These are phyloP conservation scores for Cheilosia scutellata DNA, from an alignment of 2,888 invertebrate genomes.

Conservation along the genomic window DNA sequence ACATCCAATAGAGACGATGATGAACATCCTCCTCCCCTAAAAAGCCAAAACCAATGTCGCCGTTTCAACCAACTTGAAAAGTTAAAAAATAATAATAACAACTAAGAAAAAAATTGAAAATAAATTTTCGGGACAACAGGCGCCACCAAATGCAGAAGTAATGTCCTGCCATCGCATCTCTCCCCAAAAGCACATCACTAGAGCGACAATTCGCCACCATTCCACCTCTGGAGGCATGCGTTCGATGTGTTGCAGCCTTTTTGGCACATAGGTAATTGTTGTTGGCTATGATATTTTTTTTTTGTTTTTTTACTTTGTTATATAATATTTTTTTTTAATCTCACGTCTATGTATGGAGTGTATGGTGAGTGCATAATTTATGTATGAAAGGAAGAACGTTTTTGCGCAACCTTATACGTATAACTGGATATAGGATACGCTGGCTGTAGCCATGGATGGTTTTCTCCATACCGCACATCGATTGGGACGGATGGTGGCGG, in stretches of 20 bases:
- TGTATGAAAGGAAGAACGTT: conserved; percentile 32
- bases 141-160: conserved; percentile 54
- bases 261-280: conserved; percentile 3
- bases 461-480: background rate
- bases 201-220: conserved; percentile 52
- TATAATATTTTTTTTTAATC: conserved; percentile 31
- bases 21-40: background rate
- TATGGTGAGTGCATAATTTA: conserved; percentile 26
- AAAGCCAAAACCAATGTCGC: conserved; percentile 33
- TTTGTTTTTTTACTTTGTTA: conserved; percentile 52
- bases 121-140: conserved; percentile 63
- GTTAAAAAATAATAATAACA: conserved; percentile 33
- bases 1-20: conserved; percentile 6
- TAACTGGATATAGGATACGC: background rate
- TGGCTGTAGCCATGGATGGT: background rate
- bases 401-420: conserved; percentile 50
- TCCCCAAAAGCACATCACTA: background rate
- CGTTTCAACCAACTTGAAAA: conserved; percentile 45
- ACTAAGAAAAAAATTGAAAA: conserved; percentile 41
- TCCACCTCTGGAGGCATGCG: conserved; percentile 10
- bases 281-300: conserved; percentile 15
- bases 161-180: conserved; percentile 1
- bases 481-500: background rate
- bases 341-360: conserved; percentile 19
- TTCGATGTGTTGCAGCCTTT: conserved; percentile 51